Evolutionary conservation across 2,888 invertebrate genomes (phyloP).

Genomic region (Parnassius smintheus): DNA sequence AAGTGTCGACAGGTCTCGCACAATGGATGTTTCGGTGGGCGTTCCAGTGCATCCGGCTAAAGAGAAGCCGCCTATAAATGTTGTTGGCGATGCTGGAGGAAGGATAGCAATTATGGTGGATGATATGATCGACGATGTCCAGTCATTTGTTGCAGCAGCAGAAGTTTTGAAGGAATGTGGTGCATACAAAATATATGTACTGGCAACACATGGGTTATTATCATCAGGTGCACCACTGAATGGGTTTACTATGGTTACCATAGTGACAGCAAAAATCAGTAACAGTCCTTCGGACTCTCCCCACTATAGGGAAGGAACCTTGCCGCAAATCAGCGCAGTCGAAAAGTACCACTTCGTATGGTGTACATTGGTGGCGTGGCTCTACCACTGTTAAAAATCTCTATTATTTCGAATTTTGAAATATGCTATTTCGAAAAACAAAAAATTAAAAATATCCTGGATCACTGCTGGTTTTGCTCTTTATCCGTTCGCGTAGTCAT

Average conservation of each 20-base stretch:
- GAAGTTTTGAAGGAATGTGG: slow-evolving; percentile 98
- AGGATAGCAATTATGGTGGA: slow-evolving; percentile 99
- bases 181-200: slow-evolving; percentile 98
- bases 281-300: too few species aligned
- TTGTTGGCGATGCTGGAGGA: slow-evolving; percentile 99
- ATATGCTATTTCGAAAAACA: too few species aligned
- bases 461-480: too few species aligned
- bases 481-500: too few species aligned
- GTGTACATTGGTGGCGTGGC: slow-evolving; percentile 75
- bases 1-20: slow-evolving; percentile 84
- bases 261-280: too few species aligned
- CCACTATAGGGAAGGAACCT: too few species aligned
- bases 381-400: too few species aligned
- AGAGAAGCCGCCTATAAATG: slow-evolving; percentile 99
- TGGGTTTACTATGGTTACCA: too few species aligned
- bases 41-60: slow-evolving; percentile 96
- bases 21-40: slow-evolving; percentile 94
- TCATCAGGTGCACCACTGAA: slow-evolving; percentile 85
- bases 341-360: too few species aligned
- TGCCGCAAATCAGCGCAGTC: too few species aligned
- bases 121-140: slow-evolving; percentile 99
- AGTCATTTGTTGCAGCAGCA: slow-evolving; percentile 97
- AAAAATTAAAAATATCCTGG: too few species aligned
- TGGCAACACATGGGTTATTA: slow-evolving; percentile 98
- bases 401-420: too few species aligned